phyloP scores from a whole-genome alignment of 2,113 vertebrate genomes.

The Channa maculata region DNA sequence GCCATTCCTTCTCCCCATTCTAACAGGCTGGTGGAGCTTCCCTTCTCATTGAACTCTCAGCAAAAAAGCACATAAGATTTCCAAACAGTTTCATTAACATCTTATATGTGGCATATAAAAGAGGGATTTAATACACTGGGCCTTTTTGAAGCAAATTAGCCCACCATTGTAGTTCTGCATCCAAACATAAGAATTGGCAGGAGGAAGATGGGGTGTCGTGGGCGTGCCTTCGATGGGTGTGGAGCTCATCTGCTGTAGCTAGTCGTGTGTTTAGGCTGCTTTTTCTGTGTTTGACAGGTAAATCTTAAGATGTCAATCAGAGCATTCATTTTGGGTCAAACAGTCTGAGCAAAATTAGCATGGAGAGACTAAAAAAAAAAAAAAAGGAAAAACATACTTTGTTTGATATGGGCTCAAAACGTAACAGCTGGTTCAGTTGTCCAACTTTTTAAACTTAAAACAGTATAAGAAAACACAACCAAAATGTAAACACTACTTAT shows the following conservation, averaged over 20 bases:
- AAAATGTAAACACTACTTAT: constrained; percentile 30
- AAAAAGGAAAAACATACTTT: too few species aligned
- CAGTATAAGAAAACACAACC: neutral
- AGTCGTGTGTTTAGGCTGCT: constrained; percentile 61
- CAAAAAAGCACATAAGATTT: neutral
- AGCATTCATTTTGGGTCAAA: constrained; percentile 38
- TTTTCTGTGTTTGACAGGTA: constrained; percentile 42
- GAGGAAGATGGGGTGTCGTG: constrained; percentile 42
- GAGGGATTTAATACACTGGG: constrained; percentile 18
- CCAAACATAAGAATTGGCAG: constrained; percentile 1
- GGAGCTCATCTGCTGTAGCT: constrained; percentile 67
- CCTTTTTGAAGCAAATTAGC: constrained; percentile 21
- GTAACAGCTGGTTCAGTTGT: neutral
- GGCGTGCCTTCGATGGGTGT: constrained; percentile 75
- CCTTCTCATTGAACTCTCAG: neutral
- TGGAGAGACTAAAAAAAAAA: neutral
- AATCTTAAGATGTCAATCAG: constrained; percentile 38
- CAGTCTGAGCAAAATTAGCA: constrained; percentile 8
- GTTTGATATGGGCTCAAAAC: neutral
- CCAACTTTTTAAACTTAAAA: constrained; percentile 26
- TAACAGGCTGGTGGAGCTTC: too few species aligned
- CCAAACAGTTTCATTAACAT: neutral
- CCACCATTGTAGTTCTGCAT: constrained; percentile 2
- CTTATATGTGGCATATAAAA: constrained; percentile 14
- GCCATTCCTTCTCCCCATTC: too few species aligned